Percentiles rank a stretch among this genome's conserved stretches.
Conservation (phyloP, 2,113 vertebrate species). For the Pithys albifrons region DNA sequence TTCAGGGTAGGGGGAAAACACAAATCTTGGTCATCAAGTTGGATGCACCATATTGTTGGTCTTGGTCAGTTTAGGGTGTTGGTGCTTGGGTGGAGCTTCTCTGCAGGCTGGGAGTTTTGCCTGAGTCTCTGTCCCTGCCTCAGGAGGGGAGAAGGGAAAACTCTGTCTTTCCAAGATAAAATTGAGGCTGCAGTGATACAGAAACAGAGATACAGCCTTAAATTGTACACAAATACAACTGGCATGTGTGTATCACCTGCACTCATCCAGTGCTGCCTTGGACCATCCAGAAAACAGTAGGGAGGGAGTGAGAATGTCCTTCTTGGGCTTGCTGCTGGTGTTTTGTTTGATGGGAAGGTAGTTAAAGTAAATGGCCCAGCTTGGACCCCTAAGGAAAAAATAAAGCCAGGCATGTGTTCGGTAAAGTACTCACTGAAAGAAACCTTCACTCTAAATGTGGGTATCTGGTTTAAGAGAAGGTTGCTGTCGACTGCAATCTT, state of each 20-base stretch:
- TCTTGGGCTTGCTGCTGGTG: background rate
- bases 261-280: background rate
- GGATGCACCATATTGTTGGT: accelerated
- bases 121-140: background rate
- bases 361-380: background rate
- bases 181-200: background rate
- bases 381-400: background rate
- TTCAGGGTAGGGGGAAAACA: background rate
- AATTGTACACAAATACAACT: background rate
- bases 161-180: background rate
- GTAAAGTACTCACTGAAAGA: background rate
- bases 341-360: background rate
- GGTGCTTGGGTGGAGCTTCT: background rate
- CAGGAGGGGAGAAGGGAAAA: background rate
- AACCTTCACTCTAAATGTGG: background rate
- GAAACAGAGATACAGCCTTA: background rate
- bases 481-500: conserved; percentile 58
- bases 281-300: background rate
- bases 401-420: background rate
- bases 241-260: accelerated
- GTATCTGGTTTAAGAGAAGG: conserved; percentile 22
- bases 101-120: background rate
- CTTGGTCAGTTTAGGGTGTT: accelerated
- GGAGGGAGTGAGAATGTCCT: background rate
- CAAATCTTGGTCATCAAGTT: accelerated